Evolutionary conservation across 2,113 vertebrate species (phyloP), one percentile per base, ranked within the genome.

Genomic region (Fregetta grallaria): DNA sequence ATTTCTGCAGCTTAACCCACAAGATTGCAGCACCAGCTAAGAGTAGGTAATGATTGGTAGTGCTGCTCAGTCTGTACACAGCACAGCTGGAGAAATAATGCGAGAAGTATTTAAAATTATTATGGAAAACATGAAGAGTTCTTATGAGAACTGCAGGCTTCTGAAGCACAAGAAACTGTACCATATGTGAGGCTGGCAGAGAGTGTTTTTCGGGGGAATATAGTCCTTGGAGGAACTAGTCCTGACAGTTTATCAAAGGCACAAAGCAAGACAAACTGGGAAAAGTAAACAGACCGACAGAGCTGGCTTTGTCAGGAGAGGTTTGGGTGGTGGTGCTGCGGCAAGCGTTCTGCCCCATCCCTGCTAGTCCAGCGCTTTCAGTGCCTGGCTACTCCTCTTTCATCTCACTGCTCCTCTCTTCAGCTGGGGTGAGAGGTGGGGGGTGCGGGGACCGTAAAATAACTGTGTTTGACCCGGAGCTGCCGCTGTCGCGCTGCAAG

Each of bases 81-180:
- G 44, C 75, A 52, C 88, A 95, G 91, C 80, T 96, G 91, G 78
- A 74, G 94, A 92, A 95, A 93, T 77, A 74, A 88, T 77, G 94
- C 4, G 0, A 84, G 27, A 83, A 91, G 27, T 53, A 66, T 85
- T 88, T 80, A 25, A 47, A 90, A 91, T 90, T 80, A 87, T 90
- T 94, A 30, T 34, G 74, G 86, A 94, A 96, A 96, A 81, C 85
- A 59, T 74, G 58, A 85, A 74, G 74, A 66, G 56, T 29, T 92
- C 73, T 79, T 96, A 75, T 10, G 77, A 80, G 61, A 88, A 70
- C 90, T 84, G 36, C 42, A 82, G 71, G 67, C 77, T 80, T 63
- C 65, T 30, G 63, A 61, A 63, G 84, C 38, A 14, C 38, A n/a
- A 72, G 71, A 86, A 97, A 14, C 76, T 68, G 84, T 90, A 86